Evolutionary conservation across 2,888 invertebrate genomes (phyloP).

Genomic region (Clistopyga incitator): DNA sequence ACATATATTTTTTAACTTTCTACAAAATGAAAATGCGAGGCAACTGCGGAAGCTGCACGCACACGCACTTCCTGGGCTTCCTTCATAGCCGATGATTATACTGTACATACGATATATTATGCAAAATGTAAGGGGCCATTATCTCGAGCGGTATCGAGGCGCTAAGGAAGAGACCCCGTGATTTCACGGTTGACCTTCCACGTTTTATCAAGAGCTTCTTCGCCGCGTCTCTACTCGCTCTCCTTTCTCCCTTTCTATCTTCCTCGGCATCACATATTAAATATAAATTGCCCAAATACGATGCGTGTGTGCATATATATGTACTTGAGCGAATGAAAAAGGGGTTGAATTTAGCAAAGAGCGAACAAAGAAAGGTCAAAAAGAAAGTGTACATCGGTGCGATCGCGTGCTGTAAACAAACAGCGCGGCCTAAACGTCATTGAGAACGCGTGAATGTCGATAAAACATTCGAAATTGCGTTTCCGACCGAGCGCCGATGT

Average conservation of each 20-base stretch:
- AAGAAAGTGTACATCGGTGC: neutral
- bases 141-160: slow-evolving; percentile 59
- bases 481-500: neutral
- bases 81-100: neutral
- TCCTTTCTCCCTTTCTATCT: neutral
- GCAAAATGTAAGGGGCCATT: slow-evolving; percentile 39
- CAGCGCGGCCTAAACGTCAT: neutral
- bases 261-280: neutral
- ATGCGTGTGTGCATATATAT: neutral
- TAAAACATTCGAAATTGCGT: neutral
- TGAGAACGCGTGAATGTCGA: neutral
- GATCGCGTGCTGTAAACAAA: neutral
- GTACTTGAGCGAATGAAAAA: neutral
- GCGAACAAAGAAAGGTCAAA: slow-evolving; percentile 30
- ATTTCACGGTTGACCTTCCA: slow-evolving; percentile 68
- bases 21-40: neutral
- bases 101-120: slow-evolving; percentile 24
- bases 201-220: slow-evolving; percentile 34
- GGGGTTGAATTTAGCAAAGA: slow-evolving; percentile 9
- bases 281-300: no score
- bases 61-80: neutral
- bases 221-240: neutral
- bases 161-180: slow-evolving; percentile 45
- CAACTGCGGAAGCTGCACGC: neutral
- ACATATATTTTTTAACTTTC: neutral